These are phyloP conservation scores for Tolypeutes matacus DNA, from an alignment of 2,797 vertebrate species.

Conservation along the genomic window DNA sequence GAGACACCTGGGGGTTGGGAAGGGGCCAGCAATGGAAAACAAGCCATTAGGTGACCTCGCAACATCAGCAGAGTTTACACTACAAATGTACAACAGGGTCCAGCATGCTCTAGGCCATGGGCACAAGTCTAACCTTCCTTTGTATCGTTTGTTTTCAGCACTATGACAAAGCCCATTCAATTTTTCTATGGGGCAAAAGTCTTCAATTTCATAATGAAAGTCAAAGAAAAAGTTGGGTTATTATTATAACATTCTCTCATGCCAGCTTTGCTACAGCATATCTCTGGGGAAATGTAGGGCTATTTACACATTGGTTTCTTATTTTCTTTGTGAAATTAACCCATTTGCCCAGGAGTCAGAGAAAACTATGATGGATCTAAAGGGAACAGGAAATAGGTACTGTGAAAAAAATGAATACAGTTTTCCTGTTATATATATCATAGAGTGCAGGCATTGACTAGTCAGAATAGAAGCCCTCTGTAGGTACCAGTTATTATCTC, in stretches of 20 bases:
- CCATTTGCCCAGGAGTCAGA: not conserved
- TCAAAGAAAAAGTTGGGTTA: not conserved
- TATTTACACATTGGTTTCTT: not conserved
- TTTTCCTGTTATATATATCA: not conserved
- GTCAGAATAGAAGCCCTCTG: not conserved
- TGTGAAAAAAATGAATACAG: not conserved
- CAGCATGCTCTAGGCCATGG: not conserved
- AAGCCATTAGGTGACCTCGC: not conserved
- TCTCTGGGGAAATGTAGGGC: not conserved
- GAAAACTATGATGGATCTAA: not conserved
- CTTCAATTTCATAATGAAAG: conserved; percentile 30
- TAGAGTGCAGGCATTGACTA: not conserved
- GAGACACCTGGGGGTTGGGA: not conserved
- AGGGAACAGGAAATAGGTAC: not conserved
- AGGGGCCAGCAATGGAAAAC: not conserved
- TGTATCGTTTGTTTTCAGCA: conserved; percentile 2
- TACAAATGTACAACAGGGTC: not conserved
- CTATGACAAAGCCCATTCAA: not conserved
- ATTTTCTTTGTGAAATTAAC: conserved; percentile 46
- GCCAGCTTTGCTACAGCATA: not conserved
- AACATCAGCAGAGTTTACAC: not conserved
- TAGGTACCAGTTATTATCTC: not conserved
- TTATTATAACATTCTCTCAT: not conserved
- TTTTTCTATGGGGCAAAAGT: not conserved
- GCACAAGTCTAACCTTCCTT: not conserved